These are phyloP conservation scores for Hydrotaea cyrtoneurina DNA, from an alignment of 2,888 invertebrate genomes.

Conservation along the genomic window DNA sequence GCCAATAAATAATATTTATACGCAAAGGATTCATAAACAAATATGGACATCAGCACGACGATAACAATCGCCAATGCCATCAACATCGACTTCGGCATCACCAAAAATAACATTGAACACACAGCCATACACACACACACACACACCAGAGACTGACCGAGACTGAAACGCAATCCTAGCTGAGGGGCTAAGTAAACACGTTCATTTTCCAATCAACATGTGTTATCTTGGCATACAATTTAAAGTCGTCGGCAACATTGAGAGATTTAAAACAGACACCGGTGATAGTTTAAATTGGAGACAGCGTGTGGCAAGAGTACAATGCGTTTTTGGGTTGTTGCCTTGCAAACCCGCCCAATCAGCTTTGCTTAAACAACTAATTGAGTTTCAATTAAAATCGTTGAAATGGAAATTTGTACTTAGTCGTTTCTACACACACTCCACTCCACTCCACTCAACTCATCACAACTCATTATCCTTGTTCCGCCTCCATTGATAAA, in stretches of 20 bases:
- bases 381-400: conserved; percentile 61
- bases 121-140: too few relatives aligned
- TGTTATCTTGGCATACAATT: not conserved
- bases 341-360: not conserved
- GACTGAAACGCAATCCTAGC: not conserved
- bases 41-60: not conserved
- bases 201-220: not conserved
- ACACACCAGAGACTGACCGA: not conserved
- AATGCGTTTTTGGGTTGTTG: not conserved
- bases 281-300: not conserved
- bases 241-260: not conserved
- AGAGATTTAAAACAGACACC: not conserved
- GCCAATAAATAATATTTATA: conserved; percentile 30
- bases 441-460: too few relatives aligned
- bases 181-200: not conserved
- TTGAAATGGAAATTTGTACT: conserved; percentile 56
- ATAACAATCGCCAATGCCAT: not conserved
- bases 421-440: not conserved
- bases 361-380: conserved; percentile 20
- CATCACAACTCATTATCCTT: conserved; percentile 29
- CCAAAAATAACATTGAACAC: not conserved
- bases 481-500: not conserved
- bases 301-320: not conserved
- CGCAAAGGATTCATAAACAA: conserved; percentile 9
- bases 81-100: not conserved